A percentile compares a stretch with the other conserved stretches of the same genome.
phyloP scores from a whole-genome alignment of 2,113 vertebrate genomes.

The Cygnus atratus region DNA sequence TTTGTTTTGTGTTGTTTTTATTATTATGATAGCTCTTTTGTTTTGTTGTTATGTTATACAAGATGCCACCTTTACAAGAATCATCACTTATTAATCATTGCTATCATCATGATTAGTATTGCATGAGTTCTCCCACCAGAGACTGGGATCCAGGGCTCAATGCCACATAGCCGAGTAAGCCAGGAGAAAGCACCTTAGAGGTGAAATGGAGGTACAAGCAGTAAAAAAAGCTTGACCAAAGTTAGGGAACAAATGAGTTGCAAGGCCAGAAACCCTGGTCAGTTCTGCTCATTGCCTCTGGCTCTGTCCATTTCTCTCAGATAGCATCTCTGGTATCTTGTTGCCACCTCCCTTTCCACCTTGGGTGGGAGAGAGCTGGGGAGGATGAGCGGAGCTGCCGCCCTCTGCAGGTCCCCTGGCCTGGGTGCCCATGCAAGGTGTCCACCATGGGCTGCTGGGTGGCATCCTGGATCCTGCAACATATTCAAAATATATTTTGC shows the following conservation, averaged over 20 bases:
- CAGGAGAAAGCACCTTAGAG: not conserved
- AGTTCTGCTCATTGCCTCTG: not conserved
- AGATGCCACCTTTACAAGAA: not conserved
- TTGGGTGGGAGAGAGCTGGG: not conserved
- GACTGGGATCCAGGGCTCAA: not conserved
- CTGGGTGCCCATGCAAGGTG: rapidly evolving
- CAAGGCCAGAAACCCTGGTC: not conserved
- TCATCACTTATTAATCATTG: not conserved
- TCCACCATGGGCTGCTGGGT: rapidly evolving
- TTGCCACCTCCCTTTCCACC: not conserved
- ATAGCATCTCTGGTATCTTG: not conserved
- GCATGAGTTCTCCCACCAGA: not conserved
- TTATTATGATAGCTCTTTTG: not conserved
- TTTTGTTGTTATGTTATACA: not conserved
- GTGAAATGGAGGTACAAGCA: not conserved
- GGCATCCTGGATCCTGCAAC: not conserved
- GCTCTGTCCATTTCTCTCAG: not conserved
- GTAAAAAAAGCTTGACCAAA: not conserved
- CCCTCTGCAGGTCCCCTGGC: not conserved
- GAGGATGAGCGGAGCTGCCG: not conserved
- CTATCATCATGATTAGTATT: not conserved
- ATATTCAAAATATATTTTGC: not conserved
- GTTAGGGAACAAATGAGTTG: not conserved
- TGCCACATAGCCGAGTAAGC: not conserved
- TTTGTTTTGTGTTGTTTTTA: not conserved